Evolutionary conservation across 2,797 vertebrate species (phyloP).

Genomic region (Crocodylus rhombifer): DNA sequence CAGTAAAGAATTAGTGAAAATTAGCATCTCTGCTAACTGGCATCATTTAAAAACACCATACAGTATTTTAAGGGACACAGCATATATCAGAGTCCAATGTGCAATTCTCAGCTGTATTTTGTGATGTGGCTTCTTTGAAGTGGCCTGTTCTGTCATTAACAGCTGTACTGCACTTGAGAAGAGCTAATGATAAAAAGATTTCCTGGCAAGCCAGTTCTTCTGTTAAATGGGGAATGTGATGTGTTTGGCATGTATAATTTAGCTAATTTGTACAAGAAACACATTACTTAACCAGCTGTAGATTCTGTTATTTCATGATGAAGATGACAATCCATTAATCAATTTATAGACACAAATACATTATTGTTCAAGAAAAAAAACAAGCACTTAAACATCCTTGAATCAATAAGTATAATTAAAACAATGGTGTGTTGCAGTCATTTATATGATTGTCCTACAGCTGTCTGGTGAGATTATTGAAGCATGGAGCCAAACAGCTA

Average conservation of each 20-base stretch:
- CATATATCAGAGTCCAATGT: not conserved
- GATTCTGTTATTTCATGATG: constrained; percentile 41
- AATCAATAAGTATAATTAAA: constrained; percentile 76
- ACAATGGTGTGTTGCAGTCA: constrained; percentile 34
- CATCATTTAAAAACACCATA: not conserved
- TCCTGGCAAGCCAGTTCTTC: constrained; percentile 58
- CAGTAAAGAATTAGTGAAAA: not conserved
- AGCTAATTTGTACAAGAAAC: constrained; percentile 71
- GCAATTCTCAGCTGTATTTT: constrained; percentile 1
- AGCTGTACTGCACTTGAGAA: constrained; percentile 42
- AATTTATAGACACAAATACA: constrained; percentile 61
- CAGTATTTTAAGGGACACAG: not conserved
- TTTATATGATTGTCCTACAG: constrained; percentile 63
- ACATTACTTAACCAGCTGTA: constrained; percentile 55
- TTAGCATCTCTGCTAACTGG: not conserved
- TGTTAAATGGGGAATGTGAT: constrained; percentile 51
- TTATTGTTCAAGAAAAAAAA: constrained; percentile 42
- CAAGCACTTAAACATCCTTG: constrained; percentile 41
- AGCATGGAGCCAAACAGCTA: constrained; percentile 57
- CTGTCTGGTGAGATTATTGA: constrained; percentile 61
- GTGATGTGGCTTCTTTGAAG: constrained; percentile 8
- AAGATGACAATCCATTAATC: constrained; percentile 66
- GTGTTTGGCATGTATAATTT: constrained; percentile 47
- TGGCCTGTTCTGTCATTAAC: not conserved
- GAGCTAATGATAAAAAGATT: constrained; percentile 56